Percentiles rank a stretch among this genome's conserved stretches.
phyloP scores from a whole-genome alignment of 2,888 invertebrate species.

The Cancer borealis region DNA sequence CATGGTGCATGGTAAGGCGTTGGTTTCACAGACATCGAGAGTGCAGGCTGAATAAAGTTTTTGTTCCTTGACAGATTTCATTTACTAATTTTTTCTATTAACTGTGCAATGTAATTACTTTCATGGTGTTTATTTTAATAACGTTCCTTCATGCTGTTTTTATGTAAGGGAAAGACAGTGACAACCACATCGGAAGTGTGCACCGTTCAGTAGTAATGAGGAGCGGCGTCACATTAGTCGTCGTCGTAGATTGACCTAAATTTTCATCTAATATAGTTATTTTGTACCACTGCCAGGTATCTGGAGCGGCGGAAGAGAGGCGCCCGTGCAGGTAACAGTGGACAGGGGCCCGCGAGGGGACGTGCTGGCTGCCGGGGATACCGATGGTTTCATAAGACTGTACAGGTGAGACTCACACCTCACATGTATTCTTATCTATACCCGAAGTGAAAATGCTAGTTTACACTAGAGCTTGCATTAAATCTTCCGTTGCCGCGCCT shows the following conservation, averaged over 20 bases:
- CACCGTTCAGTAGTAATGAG: neutral
- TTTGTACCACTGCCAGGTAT: conserved; percentile 81
- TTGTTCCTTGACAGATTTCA: neutral
- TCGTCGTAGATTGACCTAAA: neutral
- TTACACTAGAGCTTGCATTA: neutral
- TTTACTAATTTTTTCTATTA: neutral
- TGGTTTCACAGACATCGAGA: too few relatives aligned
- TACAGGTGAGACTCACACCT: conserved; percentile 84
- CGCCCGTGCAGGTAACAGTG: conserved; percentile 81
- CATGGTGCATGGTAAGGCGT: conserved; percentile 87
- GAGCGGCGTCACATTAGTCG: neutral
- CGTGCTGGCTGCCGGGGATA: conserved; percentile 90
- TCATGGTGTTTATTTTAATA: neutral
- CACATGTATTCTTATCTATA: neutral
- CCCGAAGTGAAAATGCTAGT: neutral
- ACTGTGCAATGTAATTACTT: neutral
- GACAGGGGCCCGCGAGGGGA: conserved; percentile 92
- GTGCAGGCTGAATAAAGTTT: neutral
- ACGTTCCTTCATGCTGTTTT: neutral
- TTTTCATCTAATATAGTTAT: neutral
- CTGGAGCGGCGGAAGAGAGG: conserved; percentile 69
- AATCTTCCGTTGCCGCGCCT: neutral
- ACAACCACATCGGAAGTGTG: neutral
- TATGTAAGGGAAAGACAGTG: neutral
- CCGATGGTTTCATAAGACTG: conserved; percentile 91